Evolutionary conservation across 2,113 vertebrate genomes (phyloP).

Genomic region (Gallinago undulata): DNA sequence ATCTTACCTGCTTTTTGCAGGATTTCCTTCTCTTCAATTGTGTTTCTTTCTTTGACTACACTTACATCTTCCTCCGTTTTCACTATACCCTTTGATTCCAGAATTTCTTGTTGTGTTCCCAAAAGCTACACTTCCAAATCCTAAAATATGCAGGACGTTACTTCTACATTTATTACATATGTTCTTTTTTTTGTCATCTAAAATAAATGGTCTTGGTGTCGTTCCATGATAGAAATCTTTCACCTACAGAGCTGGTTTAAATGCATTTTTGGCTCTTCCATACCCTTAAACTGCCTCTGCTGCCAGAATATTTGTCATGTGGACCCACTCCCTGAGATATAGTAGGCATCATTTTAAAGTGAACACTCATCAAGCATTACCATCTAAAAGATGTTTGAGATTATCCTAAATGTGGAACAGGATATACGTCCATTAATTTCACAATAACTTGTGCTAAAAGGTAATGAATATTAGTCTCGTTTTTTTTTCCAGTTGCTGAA

Average conservation of each 20-base stretch:
- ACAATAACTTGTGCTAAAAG: neutral
- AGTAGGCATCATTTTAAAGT: neutral
- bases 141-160: slow-evolving; percentile 63
- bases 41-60: slow-evolving; percentile 82
- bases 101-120: slow-evolving; percentile 75
- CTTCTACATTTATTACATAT: neutral
- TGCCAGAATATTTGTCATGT: neutral
- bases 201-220: neutral
- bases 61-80: slow-evolving; percentile 83
- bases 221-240: neutral
- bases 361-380: neutral
- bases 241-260: neutral
- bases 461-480: neutral
- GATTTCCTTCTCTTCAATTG: slow-evolving; percentile 81
- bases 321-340: neutral
- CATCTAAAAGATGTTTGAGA: neutral
- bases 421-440: neutral
- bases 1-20: slow-evolving; percentile 81
- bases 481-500: neutral
- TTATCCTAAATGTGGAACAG: neutral
- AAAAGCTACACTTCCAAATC: slow-evolving; percentile 86
- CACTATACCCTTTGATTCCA: slow-evolving; percentile 76
- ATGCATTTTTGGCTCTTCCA: neutral
- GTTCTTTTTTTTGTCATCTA: neutral
- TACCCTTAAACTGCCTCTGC: neutral